These are phyloP conservation scores for Perizoma affinitatum DNA, from an alignment of 2,888 invertebrate species.

Conservation along the genomic window DNA sequence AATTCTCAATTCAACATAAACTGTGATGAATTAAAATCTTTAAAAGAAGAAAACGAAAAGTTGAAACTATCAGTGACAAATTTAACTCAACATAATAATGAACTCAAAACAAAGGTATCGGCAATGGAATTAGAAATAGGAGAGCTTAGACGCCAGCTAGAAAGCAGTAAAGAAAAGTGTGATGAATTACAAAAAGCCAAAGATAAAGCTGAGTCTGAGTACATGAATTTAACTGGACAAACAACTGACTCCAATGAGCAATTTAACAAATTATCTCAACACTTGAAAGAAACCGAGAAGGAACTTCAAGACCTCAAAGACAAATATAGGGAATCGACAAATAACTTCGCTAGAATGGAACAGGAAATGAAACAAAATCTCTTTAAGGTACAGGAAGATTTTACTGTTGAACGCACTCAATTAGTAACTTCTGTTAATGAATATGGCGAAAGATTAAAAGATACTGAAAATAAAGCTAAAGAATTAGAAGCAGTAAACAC, in stretches of 20 bases:
- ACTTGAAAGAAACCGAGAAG: slow-evolving; percentile 83
- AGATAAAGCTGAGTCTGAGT: slow-evolving; percentile 84
- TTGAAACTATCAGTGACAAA: slow-evolving; percentile 71
- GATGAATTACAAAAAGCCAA: slow-evolving; percentile 83
- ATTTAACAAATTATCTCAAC: slow-evolving; percentile 80
- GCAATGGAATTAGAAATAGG: slow-evolving; percentile 81
- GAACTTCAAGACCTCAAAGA: slow-evolving; percentile 81
- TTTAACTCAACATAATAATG: slow-evolving; percentile 64
- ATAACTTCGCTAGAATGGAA: slow-evolving; percentile 72
- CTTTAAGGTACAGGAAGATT: slow-evolving; percentile 74
- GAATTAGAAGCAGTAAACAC: slow-evolving; percentile 58
- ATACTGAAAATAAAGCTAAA: slow-evolving; percentile 64
- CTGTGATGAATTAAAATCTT: slow-evolving; percentile 67
- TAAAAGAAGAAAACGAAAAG: slow-evolving; percentile 74
- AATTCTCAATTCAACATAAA: slow-evolving; percentile 76
- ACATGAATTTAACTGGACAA: slow-evolving; percentile 83
- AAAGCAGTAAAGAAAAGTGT: slow-evolving; percentile 83
- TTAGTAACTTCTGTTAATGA: slow-evolving; percentile 65
- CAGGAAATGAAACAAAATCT: slow-evolving; percentile 78
- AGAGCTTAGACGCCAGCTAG: slow-evolving; percentile 83
- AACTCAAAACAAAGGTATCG: slow-evolving; percentile 69
- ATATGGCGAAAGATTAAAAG: slow-evolving; percentile 64
- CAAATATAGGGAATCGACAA: slow-evolving; percentile 69
- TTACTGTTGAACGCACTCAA: slow-evolving; percentile 65
- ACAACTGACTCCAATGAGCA: slow-evolving; percentile 85